Evolutionary conservation across 1,140 invertebrate genomes (phyloP), one percentile per base, ranked within the genome.

Genomic region (Mercenaria mercenaria): DNA sequence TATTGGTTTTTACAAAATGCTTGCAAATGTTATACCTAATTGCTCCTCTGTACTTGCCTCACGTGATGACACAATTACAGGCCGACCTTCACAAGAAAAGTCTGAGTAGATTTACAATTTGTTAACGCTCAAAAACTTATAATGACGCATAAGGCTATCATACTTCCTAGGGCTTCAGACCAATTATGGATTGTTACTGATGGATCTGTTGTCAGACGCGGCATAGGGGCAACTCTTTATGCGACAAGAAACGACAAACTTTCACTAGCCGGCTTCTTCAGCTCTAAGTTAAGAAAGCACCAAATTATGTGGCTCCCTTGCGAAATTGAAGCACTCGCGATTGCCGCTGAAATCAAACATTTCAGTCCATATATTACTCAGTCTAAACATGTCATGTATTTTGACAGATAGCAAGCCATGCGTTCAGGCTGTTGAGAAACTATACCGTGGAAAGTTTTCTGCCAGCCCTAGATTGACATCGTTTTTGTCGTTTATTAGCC

Each of bases 381-480:
- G 23, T 77, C 85, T n/a, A 43, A 29, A 18, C 52, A 47, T 23
- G 10, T 10, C 81, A 0, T 85, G 72, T 23, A 20, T 90, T 11
- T 56, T 90, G 0, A 90, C 91, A 29, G 84, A 91, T 50, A 91
- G 74, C 67, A 74, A 86, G 52, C 91, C 88, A 2, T 91, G 87
- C 72, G 89, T 91, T 18, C 91, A 89, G 11, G 91, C 91, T 29
- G 72, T 72, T 56, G 87, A 90, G 52, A 92, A 92, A 32, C 76
- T 91, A 0, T 88, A 85, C 34, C 43, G 90, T 11, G 91, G 91
- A n/a, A 88, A 91, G 39, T 92, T 92, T 59, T 91, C 89, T 13
- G 64, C 82, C 23, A 91, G 91, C 50, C 88, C 88, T 20, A 41
- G 90, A 10, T 50, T 91, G 2, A 83, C 90, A 37, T 87, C 90